Base-by-base conservation (phyloP, 2,888 invertebrate species). In the Nephrocerus scutellatus region DNA sequence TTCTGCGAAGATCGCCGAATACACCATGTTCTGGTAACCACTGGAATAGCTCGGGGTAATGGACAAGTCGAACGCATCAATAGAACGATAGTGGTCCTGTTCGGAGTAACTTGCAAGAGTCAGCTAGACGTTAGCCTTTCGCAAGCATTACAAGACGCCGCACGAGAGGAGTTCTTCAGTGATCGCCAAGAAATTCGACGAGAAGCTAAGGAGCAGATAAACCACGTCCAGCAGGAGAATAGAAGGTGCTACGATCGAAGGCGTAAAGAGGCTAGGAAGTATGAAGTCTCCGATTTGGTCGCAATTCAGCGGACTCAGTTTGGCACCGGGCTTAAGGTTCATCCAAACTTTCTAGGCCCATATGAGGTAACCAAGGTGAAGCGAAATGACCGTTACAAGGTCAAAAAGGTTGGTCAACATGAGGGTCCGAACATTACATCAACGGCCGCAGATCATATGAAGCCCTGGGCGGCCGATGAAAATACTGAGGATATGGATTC, bases 1-100 rank as follows among this genome's bases (percentile, higher is more conserved):
- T 65, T 59, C 43, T 62, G 63, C 38, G 18, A 50, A n/a, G 49
- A 54, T 1, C 54, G 62, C 36, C 40, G 39, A 1, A 63, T 67
- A 22, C 20, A 56, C 15, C 61, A 60, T 35, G 20, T 50, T 1
- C 16, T 30, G 9, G 59, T 60, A n/a, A 44, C 44, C 7, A 44
- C 44, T 7, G 50, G 62, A n/a, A 41, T 63, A 5, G 60, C 65
- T 9, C 30, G 62, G 29, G 56, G 57, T 14, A 64, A 66, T 41
- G 62, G 63, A 1, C 63, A 66, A 39, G 57, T 57, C 1, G 58
- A 64, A 33, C 45, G 58, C 6, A 41, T 60, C 3, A 60, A 65
- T 41, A 39, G 51, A 6, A 56, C 46, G 4, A 53, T 64, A 5
- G 29, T 32, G 4, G 12, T n/a, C n/a, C n/a, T n/a, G n/a, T n/a